Base-by-base conservation (phyloP, 1,140 invertebrate species). In the Tribolium madens region DNA sequence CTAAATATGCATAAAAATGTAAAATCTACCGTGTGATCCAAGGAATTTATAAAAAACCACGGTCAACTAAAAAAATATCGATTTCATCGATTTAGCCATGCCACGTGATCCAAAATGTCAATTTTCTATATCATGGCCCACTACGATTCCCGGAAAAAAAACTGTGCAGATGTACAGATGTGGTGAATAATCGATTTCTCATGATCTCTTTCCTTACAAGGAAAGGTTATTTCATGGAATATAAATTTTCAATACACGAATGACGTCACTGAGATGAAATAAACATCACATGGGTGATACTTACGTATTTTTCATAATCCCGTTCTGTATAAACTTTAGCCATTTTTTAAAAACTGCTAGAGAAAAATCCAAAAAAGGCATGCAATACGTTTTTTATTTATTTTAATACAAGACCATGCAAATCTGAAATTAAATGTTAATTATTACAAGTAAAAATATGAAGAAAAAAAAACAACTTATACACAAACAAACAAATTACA, bases 231-330 rank as follows among this genome's bases (percentile, higher is more conserved):
- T 26, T 26, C 21, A 5, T 26, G 18, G 1, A 21, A 21, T 21
- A 21, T 21, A 21, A 21, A 26, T 26, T 26, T 26, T 26, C 21
- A 26, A 1, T 57, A 57, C 12, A 26, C 21, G 21, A 3, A 26
- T 26, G 21, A 26, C 21, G 21, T 21, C 21, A 26, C 21, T 26
- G 21, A 26, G 21, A 26, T 26, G 21, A 60, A 12, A 60, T 60
- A 68, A 15, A 36, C 14, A 9, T 52, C 50, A 52, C 18, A 52
- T 64, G 10, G n/a, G 5, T 10, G 2, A 10, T 83, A 83, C 82
- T 83, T 79, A 83, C 82, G 48, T 83, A 83, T 83, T 80, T 81
- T 12, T 82, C 82, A 50, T 73, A 74, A 76, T 83, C 82, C 77
- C 77, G 60, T 10, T 79, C 75, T 12, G 80, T 78, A 60, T 83